Conservation (phyloP, 2,888 invertebrate genomes). For the Drosophila longiperda region DNA sequence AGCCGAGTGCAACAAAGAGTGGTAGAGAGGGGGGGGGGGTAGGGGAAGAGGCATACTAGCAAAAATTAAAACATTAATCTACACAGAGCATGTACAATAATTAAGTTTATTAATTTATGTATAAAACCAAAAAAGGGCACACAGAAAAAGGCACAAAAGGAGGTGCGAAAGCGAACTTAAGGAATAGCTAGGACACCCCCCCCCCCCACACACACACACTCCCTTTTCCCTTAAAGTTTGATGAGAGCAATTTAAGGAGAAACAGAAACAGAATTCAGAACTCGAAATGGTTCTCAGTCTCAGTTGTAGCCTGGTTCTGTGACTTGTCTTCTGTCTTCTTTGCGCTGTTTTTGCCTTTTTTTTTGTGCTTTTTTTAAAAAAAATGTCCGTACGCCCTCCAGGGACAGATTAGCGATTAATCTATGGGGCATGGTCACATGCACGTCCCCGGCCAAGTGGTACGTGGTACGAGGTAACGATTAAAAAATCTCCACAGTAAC, state of each 20-base stretch:
- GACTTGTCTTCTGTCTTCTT: slow-evolving; percentile 29
- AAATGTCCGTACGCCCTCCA: slow-evolving; percentile 83
- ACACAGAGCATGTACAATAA: slow-evolving; percentile 63
- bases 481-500: slow-evolving; percentile 79
- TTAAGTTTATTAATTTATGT: slow-evolving; percentile 83
- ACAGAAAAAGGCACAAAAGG: slow-evolving; percentile 31
- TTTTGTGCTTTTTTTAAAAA: slow-evolving; percentile 35
- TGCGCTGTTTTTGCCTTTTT: slow-evolving; percentile 7
- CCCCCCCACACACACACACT: neutral
- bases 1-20: neutral
- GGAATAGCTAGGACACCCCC: slow-evolving; percentile 8
- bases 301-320: slow-evolving; percentile 5
- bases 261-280: slow-evolving; percentile 30
- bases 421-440: slow-evolving; percentile 79
- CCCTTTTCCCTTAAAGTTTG: neutral
- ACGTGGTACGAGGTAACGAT: slow-evolving; percentile 67
- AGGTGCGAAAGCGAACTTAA: slow-evolving; percentile 65
- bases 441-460: slow-evolving; percentile 42
- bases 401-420: slow-evolving; percentile 84
- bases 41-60: slow-evolving; percentile 24
- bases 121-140: slow-evolving; percentile 63
- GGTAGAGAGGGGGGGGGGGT: slow-evolving; percentile 36
- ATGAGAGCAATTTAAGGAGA: slow-evolving; percentile 36
- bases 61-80: slow-evolving; percentile 78
- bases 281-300: slow-evolving; percentile 37